Conservation (phyloP, 2,797 vertebrate species). For the Echiichthys vipera region DNA sequence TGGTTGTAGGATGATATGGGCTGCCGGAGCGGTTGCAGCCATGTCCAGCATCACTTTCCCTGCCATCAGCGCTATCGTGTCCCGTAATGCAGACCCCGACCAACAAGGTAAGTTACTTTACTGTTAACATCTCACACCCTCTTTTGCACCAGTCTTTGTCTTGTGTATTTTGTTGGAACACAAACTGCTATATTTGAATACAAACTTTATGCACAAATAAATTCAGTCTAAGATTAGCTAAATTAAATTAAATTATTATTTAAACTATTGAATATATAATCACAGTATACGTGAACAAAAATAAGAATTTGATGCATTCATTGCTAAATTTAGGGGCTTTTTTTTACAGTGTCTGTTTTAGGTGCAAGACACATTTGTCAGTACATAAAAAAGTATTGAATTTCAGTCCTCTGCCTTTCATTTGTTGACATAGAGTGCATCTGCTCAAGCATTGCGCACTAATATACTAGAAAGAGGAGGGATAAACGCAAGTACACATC, state of each 20-base stretch:
- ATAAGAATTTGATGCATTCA: neutral
- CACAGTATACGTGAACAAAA: neutral
- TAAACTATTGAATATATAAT: neutral
- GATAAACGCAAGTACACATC: neutral
- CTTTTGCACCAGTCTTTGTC: neutral
- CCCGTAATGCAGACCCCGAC: slow-evolving; percentile 92
- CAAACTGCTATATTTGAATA: neutral
- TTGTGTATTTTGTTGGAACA: neutral
- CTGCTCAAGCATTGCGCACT: neutral
- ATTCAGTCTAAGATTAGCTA: neutral
- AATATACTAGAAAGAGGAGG: neutral
- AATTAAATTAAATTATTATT: neutral
- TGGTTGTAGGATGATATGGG: slow-evolving; percentile 93
- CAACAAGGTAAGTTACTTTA: slow-evolving; percentile 86
- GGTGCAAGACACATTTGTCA: neutral
- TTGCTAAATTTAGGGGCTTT: neutral
- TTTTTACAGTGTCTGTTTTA: neutral
- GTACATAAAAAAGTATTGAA: neutral
- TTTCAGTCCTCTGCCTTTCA: neutral
- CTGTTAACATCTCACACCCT: neutral
- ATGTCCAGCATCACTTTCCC: slow-evolving; percentile 97
- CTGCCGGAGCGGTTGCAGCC: slow-evolving; percentile 92
- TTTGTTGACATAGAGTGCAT: neutral
- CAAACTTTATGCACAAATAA: neutral
- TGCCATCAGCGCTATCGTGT: slow-evolving; percentile 93